Evolutionary conservation across 2,888 invertebrate genomes (phyloP).

Genomic region (Microdon myrmicae): DNA sequence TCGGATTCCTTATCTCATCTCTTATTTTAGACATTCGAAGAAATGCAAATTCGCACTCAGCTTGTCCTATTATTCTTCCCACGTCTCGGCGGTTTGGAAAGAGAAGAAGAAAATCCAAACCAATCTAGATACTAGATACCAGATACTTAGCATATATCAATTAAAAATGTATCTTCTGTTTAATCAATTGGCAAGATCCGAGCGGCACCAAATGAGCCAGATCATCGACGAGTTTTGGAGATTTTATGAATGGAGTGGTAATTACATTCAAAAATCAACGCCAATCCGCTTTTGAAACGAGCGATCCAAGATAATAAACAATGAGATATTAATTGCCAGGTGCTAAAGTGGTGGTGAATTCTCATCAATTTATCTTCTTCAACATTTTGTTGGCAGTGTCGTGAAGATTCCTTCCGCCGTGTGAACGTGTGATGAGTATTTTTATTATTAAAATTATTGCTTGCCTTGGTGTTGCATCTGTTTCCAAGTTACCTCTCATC

Average conservation of each 20-base stretch:
- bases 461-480: no score
- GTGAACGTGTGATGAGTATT: no score
- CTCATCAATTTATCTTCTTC: constrained; percentile 2
- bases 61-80: neutral
- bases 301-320: constrained; percentile 9
- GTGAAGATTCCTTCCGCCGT: no score
- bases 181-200: constrained; percentile 5
- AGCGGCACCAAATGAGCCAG: neutral
- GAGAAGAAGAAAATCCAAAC: constrained; percentile 2
- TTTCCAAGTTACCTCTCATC: no score
- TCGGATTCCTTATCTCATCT: constrained; percentile 14
- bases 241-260: constrained; percentile 23
- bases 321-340: constrained; percentile 9
- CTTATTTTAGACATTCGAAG: constrained; percentile 12
- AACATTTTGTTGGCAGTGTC: no score
- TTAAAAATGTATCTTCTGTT: constrained; percentile 13
- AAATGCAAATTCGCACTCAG: neutral
- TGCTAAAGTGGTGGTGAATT: neutral
- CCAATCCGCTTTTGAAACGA: constrained; percentile 12
- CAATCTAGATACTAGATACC: no score
- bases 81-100: neutral
- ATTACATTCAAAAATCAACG: constrained; percentile 20
- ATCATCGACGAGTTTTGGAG: neutral
- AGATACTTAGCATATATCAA: constrained; percentile 9
- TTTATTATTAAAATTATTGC: no score